Evolutionary conservation across 1,140 invertebrate genomes (phyloP).

Genomic region (Harpegnathos saltator): DNA sequence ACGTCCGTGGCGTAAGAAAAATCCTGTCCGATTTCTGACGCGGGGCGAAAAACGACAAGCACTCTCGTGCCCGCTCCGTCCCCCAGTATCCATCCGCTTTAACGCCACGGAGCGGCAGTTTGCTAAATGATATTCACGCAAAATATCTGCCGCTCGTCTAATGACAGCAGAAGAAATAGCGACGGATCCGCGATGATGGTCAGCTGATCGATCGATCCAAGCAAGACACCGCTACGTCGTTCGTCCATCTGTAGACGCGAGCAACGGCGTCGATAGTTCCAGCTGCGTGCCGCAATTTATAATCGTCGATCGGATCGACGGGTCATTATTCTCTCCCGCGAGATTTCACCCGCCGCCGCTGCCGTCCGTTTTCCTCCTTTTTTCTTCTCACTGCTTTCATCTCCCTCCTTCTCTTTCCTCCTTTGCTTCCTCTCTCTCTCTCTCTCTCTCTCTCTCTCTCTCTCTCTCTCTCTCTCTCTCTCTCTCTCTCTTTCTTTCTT

Average conservation of each 20-base stretch:
- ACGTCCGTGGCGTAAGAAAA: not conserved
- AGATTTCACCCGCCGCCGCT: constrained; percentile 61
- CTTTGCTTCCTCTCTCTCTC: no score
- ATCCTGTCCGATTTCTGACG: not conserved
- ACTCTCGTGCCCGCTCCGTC: not conserved
- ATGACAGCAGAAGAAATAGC: constrained; percentile 31
- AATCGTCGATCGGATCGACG: constrained; percentile 62
- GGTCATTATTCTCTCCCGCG: constrained; percentile 67
- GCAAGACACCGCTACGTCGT: constrained; percentile 47
- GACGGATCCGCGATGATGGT: constrained; percentile 42
- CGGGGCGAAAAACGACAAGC: not conserved
- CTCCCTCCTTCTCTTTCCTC: no score
- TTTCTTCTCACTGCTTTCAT: no score
- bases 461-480: not conserved
- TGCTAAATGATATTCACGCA: constrained; percentile 41
- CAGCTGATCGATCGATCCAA: constrained; percentile 56
- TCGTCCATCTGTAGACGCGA: constrained; percentile 42
- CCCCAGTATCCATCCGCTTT: constrained; percentile 7
- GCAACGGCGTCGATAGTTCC: constrained; percentile 56
- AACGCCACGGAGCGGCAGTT: constrained; percentile 2
- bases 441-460: constrained; percentile 15
- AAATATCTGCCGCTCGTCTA: constrained; percentile 27
- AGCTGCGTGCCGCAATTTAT: constrained; percentile 62
- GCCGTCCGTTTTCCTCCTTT: no score
- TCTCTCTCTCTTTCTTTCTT: not conserved